Base-by-base conservation (phyloP, 2,888 invertebrate genomes). In the Andrena minutula region DNA sequence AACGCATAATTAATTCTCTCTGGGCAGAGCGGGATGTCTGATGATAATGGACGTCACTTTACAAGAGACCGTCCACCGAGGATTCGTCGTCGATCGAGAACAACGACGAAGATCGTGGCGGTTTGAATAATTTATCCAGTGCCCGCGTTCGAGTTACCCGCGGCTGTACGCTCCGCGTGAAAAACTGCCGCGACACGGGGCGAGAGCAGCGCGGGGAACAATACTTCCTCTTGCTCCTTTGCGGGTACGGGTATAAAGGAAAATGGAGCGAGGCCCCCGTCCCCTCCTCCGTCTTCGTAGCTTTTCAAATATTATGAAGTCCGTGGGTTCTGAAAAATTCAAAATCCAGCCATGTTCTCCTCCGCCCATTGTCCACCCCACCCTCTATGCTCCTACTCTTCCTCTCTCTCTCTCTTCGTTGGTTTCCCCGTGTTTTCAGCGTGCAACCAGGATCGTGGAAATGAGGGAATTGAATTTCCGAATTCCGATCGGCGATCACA, bases 101-200 rank as follows among this genome's bases (percentile, higher is more conserved):
- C 26, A 47, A 41, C 69, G 58, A 58, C 53, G 60, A 77, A 75
- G 75, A 73, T 86, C 75, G 51, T 75, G 7, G 68, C 56, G 70
- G 79, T 88, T 80, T 84, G 79, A 82, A 86, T 86, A 88, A 87
- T 88, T 87, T 79, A 86, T 84, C 81, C 82, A 68, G 73, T 35
- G 61, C 51, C 73, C 23, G 28, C 49, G 61, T 77, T 75, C 49
- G 64, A 61, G 78, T 88, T 70, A 79, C 64, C 71, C 75, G 63
- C 28, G 74, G 61, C 73, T 56, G n/a, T 72, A 41, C 10, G 28
- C 63, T 53, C 23, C 47, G 51, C 56, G 75, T 53, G 70, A 53
- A 71, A 79, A 65, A 68, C 47, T 35, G 64, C 35, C 51, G 41
- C 56, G 64, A 68, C 51, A 28, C 16, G 10, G 49, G 30, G 51